A percentile compares a stretch with the other conserved stretches of the same genome.
phyloP scores from a whole-genome alignment of 1,140 invertebrate species.

The Cylas formicarius region DNA sequence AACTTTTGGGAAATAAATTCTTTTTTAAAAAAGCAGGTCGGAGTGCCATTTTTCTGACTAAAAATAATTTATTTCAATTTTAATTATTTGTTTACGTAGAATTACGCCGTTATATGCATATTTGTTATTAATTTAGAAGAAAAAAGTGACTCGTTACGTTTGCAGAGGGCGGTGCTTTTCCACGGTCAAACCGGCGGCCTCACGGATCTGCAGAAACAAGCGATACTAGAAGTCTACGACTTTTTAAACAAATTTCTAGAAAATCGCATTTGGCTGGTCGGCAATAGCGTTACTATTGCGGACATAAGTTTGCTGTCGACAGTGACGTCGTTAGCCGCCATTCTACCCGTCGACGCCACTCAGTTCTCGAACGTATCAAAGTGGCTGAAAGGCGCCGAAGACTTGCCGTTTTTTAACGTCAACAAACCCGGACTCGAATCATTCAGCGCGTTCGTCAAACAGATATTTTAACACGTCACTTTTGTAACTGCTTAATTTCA shows the following conservation, averaged over 20 bases:
- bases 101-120: too few relatives aligned
- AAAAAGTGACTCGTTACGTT: too few relatives aligned
- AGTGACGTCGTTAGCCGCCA: slow-evolving; percentile 36
- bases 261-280: slow-evolving; percentile 40
- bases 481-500: too few relatives aligned
- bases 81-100: too few relatives aligned
- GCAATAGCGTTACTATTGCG: slow-evolving; percentile 47
- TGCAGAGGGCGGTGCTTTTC: slow-evolving; percentile 23
- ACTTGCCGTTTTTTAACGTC: slow-evolving; percentile 42
- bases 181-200: slow-evolving; percentile 11
- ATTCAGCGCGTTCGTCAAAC: too few relatives aligned
- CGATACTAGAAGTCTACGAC: slow-evolving; percentile 35
- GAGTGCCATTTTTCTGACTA: too few relatives aligned
- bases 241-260: slow-evolving; percentile 39
- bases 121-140: too few relatives aligned
- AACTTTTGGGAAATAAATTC: too few relatives aligned
- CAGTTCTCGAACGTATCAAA: slow-evolving; percentile 35
- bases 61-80: too few relatives aligned
- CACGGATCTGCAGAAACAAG: slow-evolving; percentile 6
- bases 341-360: slow-evolving; percentile 26
- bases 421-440: slow-evolving; percentile 24
- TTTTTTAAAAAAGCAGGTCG: too few relatives aligned
- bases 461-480: too few relatives aligned
- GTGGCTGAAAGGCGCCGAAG: slow-evolving; percentile 41
- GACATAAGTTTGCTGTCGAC: slow-evolving; percentile 42